Conservation (phyloP, 2,888 invertebrate genomes). For the Phaonia tiefii region DNA sequence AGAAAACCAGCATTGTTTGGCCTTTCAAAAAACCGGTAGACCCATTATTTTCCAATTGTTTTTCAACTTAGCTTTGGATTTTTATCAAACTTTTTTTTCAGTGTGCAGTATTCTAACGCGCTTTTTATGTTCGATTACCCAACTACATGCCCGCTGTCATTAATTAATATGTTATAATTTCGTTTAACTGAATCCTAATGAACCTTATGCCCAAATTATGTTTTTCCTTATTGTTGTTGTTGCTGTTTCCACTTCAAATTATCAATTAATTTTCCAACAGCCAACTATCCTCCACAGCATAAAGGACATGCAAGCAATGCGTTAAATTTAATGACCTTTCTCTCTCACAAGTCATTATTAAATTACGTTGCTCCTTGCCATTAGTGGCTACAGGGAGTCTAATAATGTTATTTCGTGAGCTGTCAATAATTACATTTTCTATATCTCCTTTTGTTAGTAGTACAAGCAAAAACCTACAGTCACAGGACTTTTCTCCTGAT, state of each 20-base stretch:
- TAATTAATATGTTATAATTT: too few relatives aligned
- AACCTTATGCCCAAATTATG: conserved; percentile 51
- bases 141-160: too few relatives aligned
- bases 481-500: conserved; percentile 12
- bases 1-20: too few relatives aligned
- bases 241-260: conserved; percentile 45
- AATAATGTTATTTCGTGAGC: conserved; percentile 62
- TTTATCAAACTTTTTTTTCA: too few relatives aligned
- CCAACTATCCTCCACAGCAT: too few relatives aligned
- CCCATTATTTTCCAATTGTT: too few relatives aligned
- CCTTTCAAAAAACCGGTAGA: too few relatives aligned
- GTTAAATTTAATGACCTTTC: conserved; percentile 66
- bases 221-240: conserved; percentile 38
- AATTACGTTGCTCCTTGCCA: conserved; percentile 22
- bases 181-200: too few relatives aligned
- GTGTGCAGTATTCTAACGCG: too few relatives aligned
- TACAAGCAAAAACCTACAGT: too few relatives aligned
- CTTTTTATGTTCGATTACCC: too few relatives aligned
- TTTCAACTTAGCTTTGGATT: too few relatives aligned
- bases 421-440: conserved; percentile 58
- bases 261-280: conserved; percentile 44
- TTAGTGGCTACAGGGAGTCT: conserved; percentile 5
- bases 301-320: conserved; percentile 43
- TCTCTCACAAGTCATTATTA: conserved; percentile 9
- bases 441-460: conserved; percentile 2